phyloP scores from a whole-genome alignment of 2,888 invertebrate genomes.

The Allophyes oxyacanthae region DNA sequence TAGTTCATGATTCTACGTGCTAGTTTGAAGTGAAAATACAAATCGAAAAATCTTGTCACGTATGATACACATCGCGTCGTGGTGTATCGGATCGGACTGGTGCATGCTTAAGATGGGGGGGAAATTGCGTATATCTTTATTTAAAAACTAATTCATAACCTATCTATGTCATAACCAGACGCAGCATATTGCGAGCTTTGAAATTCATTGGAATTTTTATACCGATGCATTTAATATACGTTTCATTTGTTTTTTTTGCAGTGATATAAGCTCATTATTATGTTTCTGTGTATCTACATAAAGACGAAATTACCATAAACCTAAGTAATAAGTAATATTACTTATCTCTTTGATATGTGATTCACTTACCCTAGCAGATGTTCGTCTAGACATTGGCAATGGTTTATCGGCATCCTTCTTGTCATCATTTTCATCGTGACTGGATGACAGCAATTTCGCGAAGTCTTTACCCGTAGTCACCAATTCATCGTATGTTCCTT shows the following conservation, averaged over 20 bases:
- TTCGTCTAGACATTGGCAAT: conserved; percentile 75
- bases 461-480: conserved; percentile 90
- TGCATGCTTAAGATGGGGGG: conserved; percentile 18
- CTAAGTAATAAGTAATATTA: neutral
- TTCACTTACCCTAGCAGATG: conserved; percentile 79
- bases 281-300: neutral
- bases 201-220: no score
- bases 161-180: no score
- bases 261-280: no score
- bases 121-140: neutral
- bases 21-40: conserved; percentile 28
- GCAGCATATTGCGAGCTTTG: no score
- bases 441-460: conserved; percentile 87
- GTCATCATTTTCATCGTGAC: conserved; percentile 82
- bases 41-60: conserved; percentile 38
- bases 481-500: conserved; percentile 90
- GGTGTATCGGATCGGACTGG: conserved; percentile 25
- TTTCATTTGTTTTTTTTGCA: no score
- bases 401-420: conserved; percentile 74
- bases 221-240: no score
- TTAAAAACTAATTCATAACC: no score
- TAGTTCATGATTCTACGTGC: conserved; percentile 30
- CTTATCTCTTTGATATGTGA: no score
- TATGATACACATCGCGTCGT: conserved; percentile 12
- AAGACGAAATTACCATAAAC: neutral